Percentiles rank a stretch among this genome's conserved stretches.
phyloP scores from a whole-genome alignment of 2,797 vertebrate species.

The Lepidocolaptes lacrymiger region DNA sequence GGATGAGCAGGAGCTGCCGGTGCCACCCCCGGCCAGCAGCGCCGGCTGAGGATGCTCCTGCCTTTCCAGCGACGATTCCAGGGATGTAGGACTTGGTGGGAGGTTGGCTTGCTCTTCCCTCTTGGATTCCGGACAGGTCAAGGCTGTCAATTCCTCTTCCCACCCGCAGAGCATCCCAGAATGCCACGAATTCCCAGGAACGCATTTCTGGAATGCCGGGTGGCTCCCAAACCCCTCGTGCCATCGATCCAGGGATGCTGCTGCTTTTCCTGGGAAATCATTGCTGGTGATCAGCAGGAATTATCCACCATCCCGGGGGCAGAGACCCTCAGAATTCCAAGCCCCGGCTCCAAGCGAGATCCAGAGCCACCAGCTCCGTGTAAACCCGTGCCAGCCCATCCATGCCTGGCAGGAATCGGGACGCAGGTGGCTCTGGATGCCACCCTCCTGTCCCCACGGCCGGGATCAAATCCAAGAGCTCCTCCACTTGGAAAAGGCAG shows the following conservation, averaged over 20 bases:
- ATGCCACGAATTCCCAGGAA: accelerated
- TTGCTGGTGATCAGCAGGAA: not conserved
- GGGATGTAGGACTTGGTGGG: not conserved
- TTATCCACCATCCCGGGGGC: accelerated
- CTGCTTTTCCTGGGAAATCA: not conserved
- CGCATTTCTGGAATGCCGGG: not conserved
- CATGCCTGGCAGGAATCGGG: accelerated
- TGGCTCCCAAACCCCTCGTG: not conserved
- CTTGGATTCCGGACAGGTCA: accelerated
- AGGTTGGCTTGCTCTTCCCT: not conserved
- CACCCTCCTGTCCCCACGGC: not conserved
- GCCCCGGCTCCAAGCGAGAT: not conserved
- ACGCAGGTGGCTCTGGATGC: not conserved
- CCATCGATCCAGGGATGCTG: accelerated
- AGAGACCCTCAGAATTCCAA: not conserved
- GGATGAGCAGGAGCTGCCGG: accelerated
- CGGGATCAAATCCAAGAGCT: not conserved
- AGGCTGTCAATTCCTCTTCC: not conserved
- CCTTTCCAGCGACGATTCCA: accelerated
- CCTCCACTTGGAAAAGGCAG: accelerated
- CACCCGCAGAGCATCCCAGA: not conserved
- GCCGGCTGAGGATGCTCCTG: not conserved
- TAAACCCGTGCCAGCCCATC: not conserved
- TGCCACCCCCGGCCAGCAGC: not conserved
- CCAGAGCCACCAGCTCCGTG: not conserved